Base-by-base conservation (phyloP, 2,888 invertebrate species). In the Orchesellides sinensis region DNA sequence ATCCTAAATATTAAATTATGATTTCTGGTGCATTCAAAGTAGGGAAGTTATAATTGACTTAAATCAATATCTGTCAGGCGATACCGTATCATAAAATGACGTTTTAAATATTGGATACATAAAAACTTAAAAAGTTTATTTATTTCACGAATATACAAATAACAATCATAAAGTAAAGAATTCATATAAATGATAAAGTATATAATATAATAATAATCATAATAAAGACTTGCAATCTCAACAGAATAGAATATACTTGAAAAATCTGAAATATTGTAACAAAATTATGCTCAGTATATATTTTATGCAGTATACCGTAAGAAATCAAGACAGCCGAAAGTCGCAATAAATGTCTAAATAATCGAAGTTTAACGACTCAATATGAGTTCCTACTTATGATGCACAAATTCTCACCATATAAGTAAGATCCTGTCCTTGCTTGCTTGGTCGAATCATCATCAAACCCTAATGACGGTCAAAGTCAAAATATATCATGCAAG, bases 311-410 rank as follows among this genome's bases (percentile, higher is more conserved):
- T 72, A 63, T 59, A 73, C 45, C 27, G 47, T 49, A 74, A 54
- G 74, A 65, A 74, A 65, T 74, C 49, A 65, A 65, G 45, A 63
- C 21, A 45, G 14, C 21, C 12, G 8, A 47, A 47, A 54, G 54
- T 54, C 54, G 25, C 12, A 25, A 25, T 14, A 2, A 8, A 54
- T n/a, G 12, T 25, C 23, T 25, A 54, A 23, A 23, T n/a, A 25
- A 54, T 10, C n/a, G n/a, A n/a, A n/a, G n/a, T n/a, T n/a, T n/a
- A n/a, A n/a, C n/a, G n/a, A n/a, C n/a, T n/a, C n/a, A 40, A 40
- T 40, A 40, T 2, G n/a, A 40, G 40, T 10, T 14, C 10, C n/a
- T 10, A 8, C 2, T 40, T 14, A 40, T 2, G 40, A 14, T 40
- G 2, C 40, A 40, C n/a, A 8, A 40, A 5, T 40, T 8, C n/a